Evolutionary conservation across 1,140 invertebrate species (phyloP).

Genomic region (Branchinecta lynchi): DNA sequence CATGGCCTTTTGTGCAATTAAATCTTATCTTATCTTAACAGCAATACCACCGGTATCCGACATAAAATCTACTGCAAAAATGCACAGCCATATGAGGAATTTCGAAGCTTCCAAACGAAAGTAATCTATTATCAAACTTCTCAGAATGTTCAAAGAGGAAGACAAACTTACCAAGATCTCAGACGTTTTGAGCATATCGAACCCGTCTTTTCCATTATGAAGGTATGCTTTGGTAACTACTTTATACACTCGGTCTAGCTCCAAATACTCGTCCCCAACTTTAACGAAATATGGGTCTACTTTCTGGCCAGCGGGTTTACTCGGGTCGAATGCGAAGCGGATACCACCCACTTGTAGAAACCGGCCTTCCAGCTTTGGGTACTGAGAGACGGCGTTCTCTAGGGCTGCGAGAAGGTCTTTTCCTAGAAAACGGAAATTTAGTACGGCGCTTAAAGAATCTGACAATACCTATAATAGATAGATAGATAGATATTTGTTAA

Average conservation of each 20-base stretch:
- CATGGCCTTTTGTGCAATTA: no score
- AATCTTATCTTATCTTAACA: no score
- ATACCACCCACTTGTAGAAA: conserved; percentile 68
- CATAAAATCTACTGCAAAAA: conserved; percentile 11
- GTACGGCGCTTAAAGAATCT: no score
- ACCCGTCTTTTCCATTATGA: conserved; percentile 61
- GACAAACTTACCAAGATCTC: conserved; percentile 45
- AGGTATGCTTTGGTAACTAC: conserved; percentile 68
- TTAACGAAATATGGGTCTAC: conserved; percentile 54
- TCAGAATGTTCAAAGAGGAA: neutral
- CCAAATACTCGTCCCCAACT: conserved; percentile 66
- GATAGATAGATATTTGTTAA: no score
- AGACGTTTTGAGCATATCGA: conserved; percentile 54
- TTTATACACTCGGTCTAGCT: conserved; percentile 51
- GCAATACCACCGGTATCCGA: no score
- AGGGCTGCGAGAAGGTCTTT: conserved; percentile 49
- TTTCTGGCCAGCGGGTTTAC: conserved; percentile 41
- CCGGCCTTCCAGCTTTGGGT: conserved; percentile 61
- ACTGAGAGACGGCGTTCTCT: conserved; percentile 61
- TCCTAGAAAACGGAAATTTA: conserved; percentile 34
- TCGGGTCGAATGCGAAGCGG: conserved; percentile 67
- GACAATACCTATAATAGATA: no score
- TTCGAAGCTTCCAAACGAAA: conserved; percentile 10
- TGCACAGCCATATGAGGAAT: neutral
- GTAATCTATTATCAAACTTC: conserved; percentile 6